phyloP scores from a whole-genome alignment of 2,888 invertebrate species.

The Salpingus planirostris region DNA sequence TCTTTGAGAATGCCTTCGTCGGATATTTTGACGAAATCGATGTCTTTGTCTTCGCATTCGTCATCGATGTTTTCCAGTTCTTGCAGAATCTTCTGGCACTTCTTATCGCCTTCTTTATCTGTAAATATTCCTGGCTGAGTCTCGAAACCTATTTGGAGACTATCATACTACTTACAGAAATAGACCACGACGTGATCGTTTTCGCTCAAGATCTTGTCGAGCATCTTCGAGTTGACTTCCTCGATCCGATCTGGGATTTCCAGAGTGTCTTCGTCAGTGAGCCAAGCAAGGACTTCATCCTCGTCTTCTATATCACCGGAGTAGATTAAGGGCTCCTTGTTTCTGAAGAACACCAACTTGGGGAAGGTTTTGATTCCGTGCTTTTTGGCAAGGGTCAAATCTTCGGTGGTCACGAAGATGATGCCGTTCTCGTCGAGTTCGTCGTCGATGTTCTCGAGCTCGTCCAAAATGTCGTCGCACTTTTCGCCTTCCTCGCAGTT shows the following conservation, averaged over 20 bases:
- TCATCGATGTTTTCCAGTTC: conserved; percentile 90
- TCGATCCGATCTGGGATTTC: conserved; percentile 90
- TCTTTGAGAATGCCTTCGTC: conserved; percentile 81
- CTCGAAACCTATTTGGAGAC: conserved; percentile 3
- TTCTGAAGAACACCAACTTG: conserved; percentile 80
- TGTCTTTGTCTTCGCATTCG: conserved; percentile 84
- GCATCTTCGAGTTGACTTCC: conserved; percentile 83
- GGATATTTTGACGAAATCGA: conserved; percentile 86
- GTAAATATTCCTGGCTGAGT: not conserved
- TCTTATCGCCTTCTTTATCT: conserved; percentile 87
- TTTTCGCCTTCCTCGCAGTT: conserved; percentile 81
- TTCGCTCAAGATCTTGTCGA: conserved; percentile 80
- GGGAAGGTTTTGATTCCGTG: conserved; percentile 79
- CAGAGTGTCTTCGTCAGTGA: conserved; percentile 82
- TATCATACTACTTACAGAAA: conserved; percentile 86
- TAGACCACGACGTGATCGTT: conserved; percentile 86
- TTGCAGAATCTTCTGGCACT: conserved; percentile 77
- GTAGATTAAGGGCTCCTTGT: conserved; percentile 79
- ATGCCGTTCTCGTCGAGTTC: conserved; percentile 89
- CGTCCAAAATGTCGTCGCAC: conserved; percentile 76
- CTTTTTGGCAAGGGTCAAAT: conserved; percentile 69
- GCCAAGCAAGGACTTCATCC: conserved; percentile 84
- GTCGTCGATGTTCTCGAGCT: conserved; percentile 86
- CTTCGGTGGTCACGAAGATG: conserved; percentile 89
- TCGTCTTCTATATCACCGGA: conserved; percentile 80